These are phyloP conservation scores for Indicator indicator DNA, from an alignment of 2,113 vertebrate genomes.

Conservation along the genomic window DNA sequence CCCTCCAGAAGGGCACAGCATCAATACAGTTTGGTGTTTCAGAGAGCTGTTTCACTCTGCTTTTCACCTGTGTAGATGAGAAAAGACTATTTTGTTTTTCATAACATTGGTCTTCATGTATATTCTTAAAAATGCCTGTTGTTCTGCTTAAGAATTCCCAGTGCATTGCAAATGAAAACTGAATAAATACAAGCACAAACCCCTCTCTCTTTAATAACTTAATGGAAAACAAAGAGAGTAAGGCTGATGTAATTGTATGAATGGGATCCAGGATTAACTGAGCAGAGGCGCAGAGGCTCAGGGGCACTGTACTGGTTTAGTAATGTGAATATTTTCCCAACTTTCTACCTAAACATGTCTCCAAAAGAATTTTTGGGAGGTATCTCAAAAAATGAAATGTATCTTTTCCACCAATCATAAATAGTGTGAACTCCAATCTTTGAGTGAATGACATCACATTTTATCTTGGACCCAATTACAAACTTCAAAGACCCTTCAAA, in stretches of 20 bases:
- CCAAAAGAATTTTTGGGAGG: background rate
- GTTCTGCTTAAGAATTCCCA: background rate
- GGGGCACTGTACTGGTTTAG: background rate
- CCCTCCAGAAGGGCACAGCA: background rate
- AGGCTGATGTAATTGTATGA: background rate
- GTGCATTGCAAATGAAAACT: background rate
- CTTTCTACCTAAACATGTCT: background rate
- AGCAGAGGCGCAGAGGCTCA: background rate
- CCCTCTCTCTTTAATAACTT: background rate
- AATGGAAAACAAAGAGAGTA: background rate
- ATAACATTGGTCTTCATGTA: background rate
- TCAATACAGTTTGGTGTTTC: background rate
- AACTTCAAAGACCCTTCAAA: slow-evolving; percentile 67
- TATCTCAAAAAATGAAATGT: background rate
- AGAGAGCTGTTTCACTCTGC: background rate
- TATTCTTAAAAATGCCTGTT: background rate
- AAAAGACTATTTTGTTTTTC: background rate
- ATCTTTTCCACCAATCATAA: background rate
- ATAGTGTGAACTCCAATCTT: background rate
- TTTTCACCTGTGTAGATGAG: background rate
- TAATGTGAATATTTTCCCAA: background rate
- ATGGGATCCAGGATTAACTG: background rate
- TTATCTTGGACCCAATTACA: slow-evolving; percentile 49
- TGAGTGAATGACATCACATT: background rate
- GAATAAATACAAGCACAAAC: background rate